A percentile compares a stretch with the other conserved stretches of the same genome.
phyloP scores from a whole-genome alignment of 2,888 invertebrate genomes.

The Anthoptus insignis region DNA sequence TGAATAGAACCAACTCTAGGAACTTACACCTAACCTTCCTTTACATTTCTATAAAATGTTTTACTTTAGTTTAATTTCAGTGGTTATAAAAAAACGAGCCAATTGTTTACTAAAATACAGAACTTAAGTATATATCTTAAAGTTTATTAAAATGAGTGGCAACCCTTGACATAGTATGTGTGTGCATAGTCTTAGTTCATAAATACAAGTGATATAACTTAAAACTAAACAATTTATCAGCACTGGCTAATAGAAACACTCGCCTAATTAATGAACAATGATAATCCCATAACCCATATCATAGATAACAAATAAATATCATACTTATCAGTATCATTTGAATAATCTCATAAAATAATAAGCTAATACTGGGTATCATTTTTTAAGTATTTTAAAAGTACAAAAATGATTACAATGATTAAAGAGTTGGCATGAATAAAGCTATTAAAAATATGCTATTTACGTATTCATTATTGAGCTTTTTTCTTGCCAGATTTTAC shows the following conservation, averaged over 20 bases:
- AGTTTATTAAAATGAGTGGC: too few relatives aligned
- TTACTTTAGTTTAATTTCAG: too few relatives aligned
- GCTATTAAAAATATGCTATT: constrained; percentile 14
- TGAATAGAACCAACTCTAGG: too few relatives aligned
- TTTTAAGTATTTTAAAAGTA: background rate
- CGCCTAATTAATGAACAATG: background rate
- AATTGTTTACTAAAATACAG: too few relatives aligned
- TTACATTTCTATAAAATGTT: too few relatives aligned
- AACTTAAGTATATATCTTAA: too few relatives aligned
- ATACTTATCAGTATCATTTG: background rate
- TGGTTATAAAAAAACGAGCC: too few relatives aligned
- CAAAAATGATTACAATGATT: constrained; percentile 9
- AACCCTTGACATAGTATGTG: too few relatives aligned
- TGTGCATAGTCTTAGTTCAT: too few relatives aligned
- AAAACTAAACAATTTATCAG: background rate
- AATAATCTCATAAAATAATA: background rate
- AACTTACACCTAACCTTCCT: too few relatives aligned
- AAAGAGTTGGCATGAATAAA: constrained; percentile 18
- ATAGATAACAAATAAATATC: background rate
- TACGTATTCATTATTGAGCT: constrained; percentile 66
- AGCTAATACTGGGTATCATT: background rate
- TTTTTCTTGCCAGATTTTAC: constrained; percentile 82
- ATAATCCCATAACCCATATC: background rate
- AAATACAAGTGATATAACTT: too few relatives aligned
- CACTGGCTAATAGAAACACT: background rate